phyloP scores from a whole-genome alignment of 1,140 invertebrate genomes.

The Drosophila gunungcola region DNA sequence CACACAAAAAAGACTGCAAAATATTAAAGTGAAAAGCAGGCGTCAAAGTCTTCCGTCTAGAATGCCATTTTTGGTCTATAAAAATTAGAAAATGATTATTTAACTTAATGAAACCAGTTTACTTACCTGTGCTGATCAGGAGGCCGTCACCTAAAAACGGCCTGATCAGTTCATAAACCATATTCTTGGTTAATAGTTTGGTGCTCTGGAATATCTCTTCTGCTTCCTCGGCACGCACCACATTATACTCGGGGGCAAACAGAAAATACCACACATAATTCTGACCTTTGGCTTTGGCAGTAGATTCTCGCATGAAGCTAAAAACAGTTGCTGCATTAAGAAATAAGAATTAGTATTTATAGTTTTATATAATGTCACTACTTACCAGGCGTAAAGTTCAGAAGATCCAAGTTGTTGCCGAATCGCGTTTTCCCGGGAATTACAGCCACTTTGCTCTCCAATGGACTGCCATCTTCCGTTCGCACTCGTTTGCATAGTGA shows the following conservation, averaged over 20 bases:
- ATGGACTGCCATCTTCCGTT: conserved; percentile 58
- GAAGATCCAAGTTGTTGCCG: conserved; percentile 78
- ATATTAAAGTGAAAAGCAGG: conserved; percentile 96
- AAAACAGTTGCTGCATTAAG: conserved; percentile 48
- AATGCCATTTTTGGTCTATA: conserved; percentile 89
- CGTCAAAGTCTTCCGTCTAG: conserved; percentile 92
- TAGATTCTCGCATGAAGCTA: conserved; percentile 41
- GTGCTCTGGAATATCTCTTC: conserved; percentile 71
- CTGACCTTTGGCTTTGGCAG: conserved; percentile 40
- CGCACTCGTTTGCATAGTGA: conserved; percentile 46
- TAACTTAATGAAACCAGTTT: background rate
- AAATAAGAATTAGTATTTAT: no score
- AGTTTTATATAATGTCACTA: background rate
- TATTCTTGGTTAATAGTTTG: conserved; percentile 70
- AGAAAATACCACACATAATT: conserved; percentile 64
- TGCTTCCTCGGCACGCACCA: conserved; percentile 69
- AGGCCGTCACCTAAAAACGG: conserved; percentile 89
- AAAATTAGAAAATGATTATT: background rate
- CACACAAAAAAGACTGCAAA: conserved; percentile 90
- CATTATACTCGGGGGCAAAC: conserved; percentile 58
- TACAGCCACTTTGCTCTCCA: conserved; percentile 53
- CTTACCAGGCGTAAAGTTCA: conserved; percentile 52
- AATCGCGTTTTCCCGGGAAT: conserved; percentile 65
- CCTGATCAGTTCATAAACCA: conserved; percentile 86
- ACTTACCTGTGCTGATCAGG: conserved; percentile 87